Base-by-base conservation (phyloP, 2,888 invertebrate species). In the Salticus scenicus region DNA sequence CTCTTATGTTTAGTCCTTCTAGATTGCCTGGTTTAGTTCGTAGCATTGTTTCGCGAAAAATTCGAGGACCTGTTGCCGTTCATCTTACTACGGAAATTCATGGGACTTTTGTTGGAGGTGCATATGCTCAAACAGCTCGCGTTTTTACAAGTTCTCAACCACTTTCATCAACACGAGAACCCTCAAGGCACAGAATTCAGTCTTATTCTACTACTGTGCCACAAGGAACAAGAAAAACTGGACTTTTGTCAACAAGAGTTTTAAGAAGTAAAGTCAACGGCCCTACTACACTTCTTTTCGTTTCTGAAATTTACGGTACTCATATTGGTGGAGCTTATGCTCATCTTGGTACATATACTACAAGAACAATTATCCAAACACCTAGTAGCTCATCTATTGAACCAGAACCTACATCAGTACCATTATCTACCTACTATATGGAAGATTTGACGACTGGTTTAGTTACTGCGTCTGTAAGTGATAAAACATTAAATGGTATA, bases 261-360 rank as follows among this genome's bases (percentile, higher is more conserved):
- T 24, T 87, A 10, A 83, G 86, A 51, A 87, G 77, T 20, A 74
- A 79, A 70, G 41, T 87, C 2, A 42, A 85, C 14, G 70, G 78
- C 1, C 66, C 78, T 41, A 78, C 27, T 14, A 85, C 87, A 7
- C 73, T 84, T 27, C 20, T 88, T 20, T 88, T 84, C 33, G 85
- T 86, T 10, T 85, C 86, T 28, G 88, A 89, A 88, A 80, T 88
- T 31, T 84, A 87, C 74, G 89, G 89, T 30, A 89, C 89, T 28
- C 87, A 88, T 64, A 88, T 89, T 30, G 86, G 84, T 31, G 87
- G 88, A 14, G 88, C 88, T 28, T 88, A 89, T 82, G 89, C 89
- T 14, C 89, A 89, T 78, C 70, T 89, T 27, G 89, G 87, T 14
- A 89, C 88, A 64, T 85, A 88, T 37, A 83, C 82, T 27, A 86